Conservation (phyloP, 2,888 invertebrate species). For the Cristatella mucedo region DNA sequence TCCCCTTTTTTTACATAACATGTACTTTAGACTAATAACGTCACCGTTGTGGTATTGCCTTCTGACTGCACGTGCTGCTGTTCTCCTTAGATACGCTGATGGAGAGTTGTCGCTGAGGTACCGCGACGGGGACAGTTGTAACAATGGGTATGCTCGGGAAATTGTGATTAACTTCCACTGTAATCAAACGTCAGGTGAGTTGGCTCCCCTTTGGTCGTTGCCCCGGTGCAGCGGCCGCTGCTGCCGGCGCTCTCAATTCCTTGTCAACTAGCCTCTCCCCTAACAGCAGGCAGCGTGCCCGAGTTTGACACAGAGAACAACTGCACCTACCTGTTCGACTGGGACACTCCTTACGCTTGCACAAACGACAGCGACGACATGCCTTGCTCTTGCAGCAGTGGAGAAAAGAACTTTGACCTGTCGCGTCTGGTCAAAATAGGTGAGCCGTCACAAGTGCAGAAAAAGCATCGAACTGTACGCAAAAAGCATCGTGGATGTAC, state of each 20-base stretch:
- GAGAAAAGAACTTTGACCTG: constrained; percentile 21
- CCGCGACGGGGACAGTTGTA: constrained; percentile 24
- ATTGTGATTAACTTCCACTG: constrained; percentile 27
- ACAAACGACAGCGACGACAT: constrained; percentile 17
- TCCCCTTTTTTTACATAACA: no score
- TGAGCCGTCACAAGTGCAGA: no score
- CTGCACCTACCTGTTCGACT: constrained; percentile 25
- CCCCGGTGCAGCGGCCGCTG: no score
- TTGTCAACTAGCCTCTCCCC: no score
- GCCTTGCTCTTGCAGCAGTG: constrained; percentile 17
- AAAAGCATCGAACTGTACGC: no score
- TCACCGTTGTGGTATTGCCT: no score
- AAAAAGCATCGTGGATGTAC: no score
- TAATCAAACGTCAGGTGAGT: constrained; percentile 20
- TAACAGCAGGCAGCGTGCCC: no score
- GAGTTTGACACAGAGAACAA: constrained; percentile 19
- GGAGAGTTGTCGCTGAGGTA: constrained; percentile 30
- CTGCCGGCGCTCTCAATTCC: no score
- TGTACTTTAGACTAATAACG: no score
- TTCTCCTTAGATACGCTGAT: constrained; percentile 35
- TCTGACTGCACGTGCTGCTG: no score
- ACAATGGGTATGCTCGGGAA: constrained; percentile 18
- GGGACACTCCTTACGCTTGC: constrained; percentile 27
- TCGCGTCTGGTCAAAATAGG: constrained; percentile 19
- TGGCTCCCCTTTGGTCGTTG: no score